These are phyloP conservation scores for Eutolmus rufibarbis DNA, from an alignment of 2,888 invertebrate genomes.

Conservation along the genomic window DNA sequence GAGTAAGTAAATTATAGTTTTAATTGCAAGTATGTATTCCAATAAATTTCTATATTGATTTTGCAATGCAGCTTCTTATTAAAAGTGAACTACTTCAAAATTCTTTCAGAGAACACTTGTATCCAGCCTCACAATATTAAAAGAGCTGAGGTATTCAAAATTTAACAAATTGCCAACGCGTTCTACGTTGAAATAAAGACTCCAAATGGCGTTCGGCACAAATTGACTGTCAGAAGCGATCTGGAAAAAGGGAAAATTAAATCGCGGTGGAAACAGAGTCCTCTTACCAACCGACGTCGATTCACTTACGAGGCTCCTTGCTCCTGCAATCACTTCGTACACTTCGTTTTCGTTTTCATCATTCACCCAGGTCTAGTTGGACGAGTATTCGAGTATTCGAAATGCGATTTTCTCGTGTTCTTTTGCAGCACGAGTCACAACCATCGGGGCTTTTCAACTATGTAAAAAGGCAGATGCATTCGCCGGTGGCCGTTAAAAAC, in stretches of 20 bases:
- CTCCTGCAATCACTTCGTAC: background rate
- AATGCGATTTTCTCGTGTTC: background rate
- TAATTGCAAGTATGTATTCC: too few relatives aligned
- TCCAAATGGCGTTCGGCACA: background rate
- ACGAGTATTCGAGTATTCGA: background rate
- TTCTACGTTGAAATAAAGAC: background rate
- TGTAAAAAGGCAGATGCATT: background rate
- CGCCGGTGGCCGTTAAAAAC: background rate
- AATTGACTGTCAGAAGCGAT: background rate
- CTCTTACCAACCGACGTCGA: background rate
- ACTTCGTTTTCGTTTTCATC: background rate
- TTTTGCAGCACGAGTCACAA: background rate
- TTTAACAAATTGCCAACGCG: background rate
- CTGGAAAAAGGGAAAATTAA: background rate
- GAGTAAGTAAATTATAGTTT: too few relatives aligned
- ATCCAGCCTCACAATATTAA: too few relatives aligned
- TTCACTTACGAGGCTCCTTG: background rate
- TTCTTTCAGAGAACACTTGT: background rate
- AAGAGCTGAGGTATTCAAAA: background rate
- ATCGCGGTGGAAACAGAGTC: background rate
- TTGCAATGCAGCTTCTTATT: background rate
- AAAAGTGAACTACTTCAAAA: background rate
- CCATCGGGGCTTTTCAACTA: background rate
- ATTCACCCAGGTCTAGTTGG: background rate
- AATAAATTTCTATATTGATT: too few relatives aligned